Conservation (phyloP, 2,113 vertebrate genomes). For the Australoheros scitulus region DNA sequence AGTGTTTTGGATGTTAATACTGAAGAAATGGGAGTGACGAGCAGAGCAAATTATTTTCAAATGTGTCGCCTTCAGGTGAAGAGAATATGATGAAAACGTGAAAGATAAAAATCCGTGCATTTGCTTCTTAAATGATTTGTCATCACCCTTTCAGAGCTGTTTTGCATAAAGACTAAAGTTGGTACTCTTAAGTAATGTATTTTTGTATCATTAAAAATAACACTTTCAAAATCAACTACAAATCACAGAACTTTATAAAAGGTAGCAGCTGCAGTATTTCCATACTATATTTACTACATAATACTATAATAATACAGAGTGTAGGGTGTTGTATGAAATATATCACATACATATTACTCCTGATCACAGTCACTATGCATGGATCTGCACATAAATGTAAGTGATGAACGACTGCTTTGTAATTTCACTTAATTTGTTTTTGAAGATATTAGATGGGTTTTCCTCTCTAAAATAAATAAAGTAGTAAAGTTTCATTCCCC, state of each 20-base stretch:
- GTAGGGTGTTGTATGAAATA: not conserved
- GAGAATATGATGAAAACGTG: not conserved
- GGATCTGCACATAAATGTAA: not conserved
- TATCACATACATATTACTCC: not conserved
- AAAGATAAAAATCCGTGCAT: not conserved
- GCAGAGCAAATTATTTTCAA: not conserved
- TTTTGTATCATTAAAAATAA: not conserved
- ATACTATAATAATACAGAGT: not conserved
- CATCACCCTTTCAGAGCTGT: not conserved
- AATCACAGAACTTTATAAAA: not conserved
- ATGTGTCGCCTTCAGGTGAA: not conserved
- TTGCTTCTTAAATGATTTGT: not conserved
- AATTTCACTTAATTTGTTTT: not conserved
- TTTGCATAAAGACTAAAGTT: not conserved
- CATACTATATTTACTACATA: not conserved
- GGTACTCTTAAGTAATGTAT: not conserved
- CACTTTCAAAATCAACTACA: not conserved
- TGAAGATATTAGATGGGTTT: not conserved
- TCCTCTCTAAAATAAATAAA: not conserved
- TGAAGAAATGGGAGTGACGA: not conserved
- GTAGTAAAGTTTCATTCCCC: not conserved
- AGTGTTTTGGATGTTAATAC: not conserved
- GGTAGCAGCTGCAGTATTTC: not conserved
- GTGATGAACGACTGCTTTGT: not conserved
- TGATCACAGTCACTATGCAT: not conserved